Conservation (phyloP, 1,140 invertebrate genomes). For the Fopius arisanus region DNA sequence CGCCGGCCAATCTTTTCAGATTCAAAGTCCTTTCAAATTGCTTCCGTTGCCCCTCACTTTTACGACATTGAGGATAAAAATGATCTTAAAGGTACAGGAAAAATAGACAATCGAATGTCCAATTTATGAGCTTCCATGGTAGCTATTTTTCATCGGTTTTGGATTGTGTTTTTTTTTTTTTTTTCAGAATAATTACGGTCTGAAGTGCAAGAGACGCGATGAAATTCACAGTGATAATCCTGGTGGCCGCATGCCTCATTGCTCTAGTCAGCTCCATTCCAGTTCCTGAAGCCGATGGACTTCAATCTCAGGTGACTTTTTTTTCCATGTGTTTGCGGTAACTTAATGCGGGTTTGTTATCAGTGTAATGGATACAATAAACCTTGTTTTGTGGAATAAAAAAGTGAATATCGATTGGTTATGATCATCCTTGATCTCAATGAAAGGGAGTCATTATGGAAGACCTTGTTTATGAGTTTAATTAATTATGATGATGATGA, state of each 20-base stretch:
- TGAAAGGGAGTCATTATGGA: neutral
- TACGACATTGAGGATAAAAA: neutral
- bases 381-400: neutral
- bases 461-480: neutral
- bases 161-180: neutral
- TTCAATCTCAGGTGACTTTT: conserved; percentile 55
- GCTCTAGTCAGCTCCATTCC: conserved; percentile 51
- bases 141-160: neutral
- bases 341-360: neutral
- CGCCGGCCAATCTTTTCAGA: neutral
- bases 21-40: conserved; percentile 17
- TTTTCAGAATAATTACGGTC: neutral
- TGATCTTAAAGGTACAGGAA: neutral
- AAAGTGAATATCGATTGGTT: neutral
- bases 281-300: conserved; percentile 44
- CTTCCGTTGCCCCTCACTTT: conserved; percentile 17
- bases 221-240: conserved; percentile 46
- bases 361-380: neutral
- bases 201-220: conserved; percentile 41
- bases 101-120: neutral
- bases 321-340: neutral
- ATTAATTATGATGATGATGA: no score
- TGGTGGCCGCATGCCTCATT: conserved; percentile 48
- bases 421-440: conserved; percentile 2
- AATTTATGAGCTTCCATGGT: neutral